Conservation (phyloP, 1,140 invertebrate species). For the Triops cancriformis region DNA sequence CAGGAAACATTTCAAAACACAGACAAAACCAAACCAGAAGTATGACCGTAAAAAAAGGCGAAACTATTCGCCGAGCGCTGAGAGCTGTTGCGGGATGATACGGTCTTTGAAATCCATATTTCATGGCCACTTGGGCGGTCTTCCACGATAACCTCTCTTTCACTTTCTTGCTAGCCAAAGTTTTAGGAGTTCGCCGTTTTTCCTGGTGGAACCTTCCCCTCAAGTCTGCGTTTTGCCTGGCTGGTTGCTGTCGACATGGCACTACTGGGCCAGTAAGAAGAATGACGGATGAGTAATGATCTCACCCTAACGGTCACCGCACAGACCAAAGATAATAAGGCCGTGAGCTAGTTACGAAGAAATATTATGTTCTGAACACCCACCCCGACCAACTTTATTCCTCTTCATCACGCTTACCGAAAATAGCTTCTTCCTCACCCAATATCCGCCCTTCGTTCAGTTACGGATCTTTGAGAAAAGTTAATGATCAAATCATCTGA, state of each 20-base stretch:
- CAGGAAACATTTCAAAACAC: no score
- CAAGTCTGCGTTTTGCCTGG: background rate
- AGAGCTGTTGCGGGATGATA: slow-evolving; percentile 12
- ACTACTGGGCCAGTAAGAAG: background rate
- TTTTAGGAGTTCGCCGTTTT: background rate
- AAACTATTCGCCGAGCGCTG: background rate
- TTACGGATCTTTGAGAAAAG: no score
- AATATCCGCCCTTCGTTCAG: no score
- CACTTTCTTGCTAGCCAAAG: background rate
- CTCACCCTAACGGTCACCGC: background rate
- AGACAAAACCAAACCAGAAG: no score
- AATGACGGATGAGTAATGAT: background rate
- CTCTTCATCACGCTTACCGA: no score
- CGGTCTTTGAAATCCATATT: background rate
- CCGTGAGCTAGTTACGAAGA: background rate
- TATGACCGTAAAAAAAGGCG: background rate
- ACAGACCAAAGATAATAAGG: slow-evolving; percentile 1
- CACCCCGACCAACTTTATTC: no score
- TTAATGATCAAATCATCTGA: no score
- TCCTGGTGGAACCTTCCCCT: background rate
- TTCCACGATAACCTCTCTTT: background rate
- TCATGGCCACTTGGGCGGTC: background rate
- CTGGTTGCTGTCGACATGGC: background rate
- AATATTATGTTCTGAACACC: background rate
- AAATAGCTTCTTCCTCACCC: no score